Conservation (phyloP, 2,797 vertebrate species). For the Vireo griseus region DNA sequence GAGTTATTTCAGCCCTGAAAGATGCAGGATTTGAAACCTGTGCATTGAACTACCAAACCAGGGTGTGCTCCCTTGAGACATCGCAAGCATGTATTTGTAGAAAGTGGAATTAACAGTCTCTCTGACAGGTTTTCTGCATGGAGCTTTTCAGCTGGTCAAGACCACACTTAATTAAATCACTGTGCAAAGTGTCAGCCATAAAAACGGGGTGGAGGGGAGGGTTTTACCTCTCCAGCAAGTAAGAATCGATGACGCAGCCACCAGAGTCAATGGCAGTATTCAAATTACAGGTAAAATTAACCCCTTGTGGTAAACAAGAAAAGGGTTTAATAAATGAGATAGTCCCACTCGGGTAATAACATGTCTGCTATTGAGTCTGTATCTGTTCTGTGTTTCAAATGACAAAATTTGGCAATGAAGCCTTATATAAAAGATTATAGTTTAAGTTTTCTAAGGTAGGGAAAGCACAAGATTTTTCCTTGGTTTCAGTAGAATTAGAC, state of each 20-base stretch:
- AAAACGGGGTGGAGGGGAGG: not conserved
- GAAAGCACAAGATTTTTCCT: not conserved
- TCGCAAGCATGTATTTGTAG: not conserved
- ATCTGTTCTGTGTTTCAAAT: not conserved
- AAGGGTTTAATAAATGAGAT: not conserved
- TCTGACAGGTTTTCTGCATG: slow-evolving; percentile 12
- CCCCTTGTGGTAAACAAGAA: not conserved
- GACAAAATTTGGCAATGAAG: not conserved
- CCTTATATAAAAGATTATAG: not conserved
- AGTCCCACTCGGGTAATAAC: not conserved
- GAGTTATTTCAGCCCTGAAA: not conserved
- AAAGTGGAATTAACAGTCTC: slow-evolving; percentile 22
- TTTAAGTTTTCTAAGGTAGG: not conserved
- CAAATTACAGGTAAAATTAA: slow-evolving; percentile 35
- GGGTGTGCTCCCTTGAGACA: not conserved
- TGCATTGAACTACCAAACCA: not conserved
- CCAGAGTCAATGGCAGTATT: not conserved
- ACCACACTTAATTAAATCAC: slow-evolving; percentile 35
- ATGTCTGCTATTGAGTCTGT: not conserved
- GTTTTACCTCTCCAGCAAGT: not conserved
- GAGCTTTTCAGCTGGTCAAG: slow-evolving; percentile 50
- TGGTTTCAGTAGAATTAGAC: not conserved
- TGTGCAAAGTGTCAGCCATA: slow-evolving; percentile 31
- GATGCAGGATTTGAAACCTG: not conserved
- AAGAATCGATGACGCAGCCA: not conserved